These are phyloP conservation scores for Atethmia centrago DNA, from an alignment of 2,888 invertebrate genomes.

Conservation along the genomic window DNA sequence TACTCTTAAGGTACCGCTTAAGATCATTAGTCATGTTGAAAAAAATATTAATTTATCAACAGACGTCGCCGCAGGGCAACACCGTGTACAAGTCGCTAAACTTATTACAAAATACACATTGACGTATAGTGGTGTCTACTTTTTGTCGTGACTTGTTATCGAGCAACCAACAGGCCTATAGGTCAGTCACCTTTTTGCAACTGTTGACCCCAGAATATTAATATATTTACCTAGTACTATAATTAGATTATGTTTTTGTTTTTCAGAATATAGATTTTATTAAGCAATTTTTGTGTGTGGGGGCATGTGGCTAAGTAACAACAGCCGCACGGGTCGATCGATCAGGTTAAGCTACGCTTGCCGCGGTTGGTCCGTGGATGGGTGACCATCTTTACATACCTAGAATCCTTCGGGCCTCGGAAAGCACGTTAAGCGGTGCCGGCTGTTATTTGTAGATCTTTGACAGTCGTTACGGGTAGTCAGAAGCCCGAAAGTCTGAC, in stretches of 20 bases:
- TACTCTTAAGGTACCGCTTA: constrained; percentile 34
- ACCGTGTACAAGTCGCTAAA: constrained; percentile 24
- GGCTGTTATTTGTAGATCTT: too few relatives aligned
- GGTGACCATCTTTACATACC: too few relatives aligned
- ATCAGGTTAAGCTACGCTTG: too few relatives aligned
- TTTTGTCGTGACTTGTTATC: constrained; percentile 65
- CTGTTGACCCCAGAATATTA: constrained; percentile 50
- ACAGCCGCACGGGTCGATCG: too few relatives aligned
- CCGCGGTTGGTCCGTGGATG: too few relatives aligned
- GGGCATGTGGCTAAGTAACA: too few relatives aligned
- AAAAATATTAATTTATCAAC: constrained; percentile 39
- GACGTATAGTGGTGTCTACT: constrained; percentile 22
- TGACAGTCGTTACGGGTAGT: too few relatives aligned
- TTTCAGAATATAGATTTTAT: too few relatives aligned
- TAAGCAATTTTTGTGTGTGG: too few relatives aligned
- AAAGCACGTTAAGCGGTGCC: too few relatives aligned
- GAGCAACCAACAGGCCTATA: constrained; percentile 31
- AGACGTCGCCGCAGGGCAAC: constrained; percentile 47
- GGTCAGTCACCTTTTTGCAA: constrained; percentile 63
- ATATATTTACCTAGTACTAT: background rate
- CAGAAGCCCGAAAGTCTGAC: too few relatives aligned
- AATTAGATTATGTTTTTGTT: background rate
- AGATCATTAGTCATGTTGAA: constrained; percentile 49
- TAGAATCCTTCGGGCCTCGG: too few relatives aligned
- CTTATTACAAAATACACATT: constrained; percentile 52